Evolutionary conservation across 23 tunicate species (phyloP).

Genomic region (Styela plicata): DNA sequence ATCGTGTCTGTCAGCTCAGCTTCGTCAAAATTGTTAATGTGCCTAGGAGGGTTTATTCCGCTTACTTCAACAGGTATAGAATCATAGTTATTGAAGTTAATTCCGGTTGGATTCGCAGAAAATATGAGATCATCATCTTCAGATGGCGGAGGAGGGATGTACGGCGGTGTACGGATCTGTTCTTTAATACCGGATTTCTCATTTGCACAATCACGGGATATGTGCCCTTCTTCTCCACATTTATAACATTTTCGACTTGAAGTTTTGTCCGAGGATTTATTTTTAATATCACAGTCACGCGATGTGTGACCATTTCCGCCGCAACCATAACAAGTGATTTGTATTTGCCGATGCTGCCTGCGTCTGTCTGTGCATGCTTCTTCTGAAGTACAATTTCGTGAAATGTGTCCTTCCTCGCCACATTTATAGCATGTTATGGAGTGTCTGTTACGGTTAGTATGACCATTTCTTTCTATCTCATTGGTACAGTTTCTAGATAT

Average conservation of each 20-base stretch:
- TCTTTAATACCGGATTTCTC: not conserved
- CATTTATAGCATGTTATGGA: slow-evolving; percentile 44
- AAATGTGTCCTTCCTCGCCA: slow-evolving; percentile 47
- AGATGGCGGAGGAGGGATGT: slow-evolving; percentile 80
- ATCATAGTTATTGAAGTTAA: slow-evolving; percentile 83
- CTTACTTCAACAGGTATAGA: slow-evolving; percentile 81
- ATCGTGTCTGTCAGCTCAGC: slow-evolving; percentile 62
- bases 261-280: not conserved
- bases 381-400: slow-evolving; percentile 30
- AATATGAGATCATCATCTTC: slow-evolving; percentile 73
- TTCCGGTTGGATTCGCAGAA: slow-evolving; percentile 55
- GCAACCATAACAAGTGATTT: not conserved
- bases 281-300: not conserved
- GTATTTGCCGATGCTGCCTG: not conserved
- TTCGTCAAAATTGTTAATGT: slow-evolving; percentile 53
- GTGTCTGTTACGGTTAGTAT: not conserved
- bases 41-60: slow-evolving; percentile 71
- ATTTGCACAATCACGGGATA: not conserved
- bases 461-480: not conserved
- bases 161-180: slow-evolving; percentile 12
- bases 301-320: slow-evolving; percentile 1
- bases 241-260: not conserved
- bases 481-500: slow-evolving; percentile 44
- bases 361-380: not conserved
- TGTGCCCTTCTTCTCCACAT: not conserved